Percentiles rank a stretch among this genome's conserved stretches.
Evolutionary conservation across 1,140 invertebrate genomes (phyloP).

Genomic region (Octopus sinensis): DNA sequence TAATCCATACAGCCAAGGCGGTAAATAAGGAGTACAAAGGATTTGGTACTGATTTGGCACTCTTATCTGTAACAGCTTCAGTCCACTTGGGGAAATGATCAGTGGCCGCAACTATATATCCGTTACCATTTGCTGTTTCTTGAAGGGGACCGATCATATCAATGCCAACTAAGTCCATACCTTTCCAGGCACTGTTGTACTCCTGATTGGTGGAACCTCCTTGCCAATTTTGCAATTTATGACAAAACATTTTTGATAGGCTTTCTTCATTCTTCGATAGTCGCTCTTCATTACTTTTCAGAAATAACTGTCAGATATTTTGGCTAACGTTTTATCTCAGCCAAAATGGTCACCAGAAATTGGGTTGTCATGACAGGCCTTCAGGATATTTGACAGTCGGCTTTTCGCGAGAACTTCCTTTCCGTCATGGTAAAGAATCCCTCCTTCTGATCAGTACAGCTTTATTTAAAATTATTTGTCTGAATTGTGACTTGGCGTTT

Average conservation of each 20-base stretch:
- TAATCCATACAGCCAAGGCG: conserved; percentile 14
- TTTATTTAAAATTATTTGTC: background rate
- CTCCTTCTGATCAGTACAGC: background rate
- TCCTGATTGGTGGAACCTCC: conserved; percentile 2
- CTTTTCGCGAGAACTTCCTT: conserved; percentile 10
- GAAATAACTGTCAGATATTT: conserved; percentile 10
- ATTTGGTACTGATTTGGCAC: background rate
- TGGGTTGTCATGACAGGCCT: conserved; percentile 9
- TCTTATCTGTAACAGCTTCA: conserved; percentile 17
- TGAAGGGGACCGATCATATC: conserved; percentile 13
- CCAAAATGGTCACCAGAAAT: conserved; percentile 9
- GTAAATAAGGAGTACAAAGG: background rate
- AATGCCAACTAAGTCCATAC: conserved; percentile 10
- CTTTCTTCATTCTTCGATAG: background rate
- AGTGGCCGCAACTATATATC: conserved; percentile 5
- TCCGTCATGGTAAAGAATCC: conserved; percentile 6
- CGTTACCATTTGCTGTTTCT: background rate
- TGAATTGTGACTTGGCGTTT: conserved; percentile 17
- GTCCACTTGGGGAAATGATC: conserved; percentile 20
- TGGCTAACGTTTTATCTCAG: conserved; percentile 10
- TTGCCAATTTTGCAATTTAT: conserved; percentile 8
- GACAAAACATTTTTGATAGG: conserved; percentile 15
- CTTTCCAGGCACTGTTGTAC: conserved; percentile 11
- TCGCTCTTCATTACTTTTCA: conserved; percentile 17
- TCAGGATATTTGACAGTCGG: conserved; percentile 10